Percentiles rank a stretch among this genome's conserved stretches.
Evolutionary conservation across 30 jellyfish, hydroid and myxozoan genomes (phyloP).

Genomic region (Aurelia aurita complex sp. Pacific): DNA sequence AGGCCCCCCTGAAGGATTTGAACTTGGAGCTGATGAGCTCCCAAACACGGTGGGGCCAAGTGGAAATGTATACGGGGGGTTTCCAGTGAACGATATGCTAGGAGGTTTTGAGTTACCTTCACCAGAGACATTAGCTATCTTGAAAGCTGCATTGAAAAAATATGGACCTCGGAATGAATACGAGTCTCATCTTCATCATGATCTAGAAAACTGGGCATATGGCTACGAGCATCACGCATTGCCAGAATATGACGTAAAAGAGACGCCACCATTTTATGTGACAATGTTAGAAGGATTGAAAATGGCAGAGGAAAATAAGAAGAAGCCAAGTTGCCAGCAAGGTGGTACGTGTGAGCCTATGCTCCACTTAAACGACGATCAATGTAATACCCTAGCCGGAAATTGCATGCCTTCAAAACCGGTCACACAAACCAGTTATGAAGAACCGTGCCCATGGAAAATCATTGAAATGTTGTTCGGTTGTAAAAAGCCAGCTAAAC

Average conservation of each 20-base stretch:
- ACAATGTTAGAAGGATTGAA: conserved; percentile 57
- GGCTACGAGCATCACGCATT: conserved; percentile 93
- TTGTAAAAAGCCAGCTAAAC: conserved; percentile 59
- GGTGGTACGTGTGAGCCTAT: conserved; percentile 72
- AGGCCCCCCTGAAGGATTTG: conserved; percentile 22
- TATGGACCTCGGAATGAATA: conserved; percentile 68
- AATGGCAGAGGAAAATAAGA: conserved; percentile 31
- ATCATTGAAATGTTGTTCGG: conserved; percentile 78
- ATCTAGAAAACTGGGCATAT: conserved; percentile 70
- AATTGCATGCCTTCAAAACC: conserved; percentile 69
- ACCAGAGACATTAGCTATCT: conserved; percentile 68
- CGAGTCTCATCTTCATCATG: conserved; percentile 63
- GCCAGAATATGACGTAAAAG: conserved; percentile 92
- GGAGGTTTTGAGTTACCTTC: conserved; percentile 95
- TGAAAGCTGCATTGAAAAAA: conserved; percentile 76
- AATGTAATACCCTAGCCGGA: conserved; percentile 61
- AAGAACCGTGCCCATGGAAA: conserved; percentile 90
- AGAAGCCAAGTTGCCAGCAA: conserved; percentile 74
- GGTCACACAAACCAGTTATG: conserved; percentile 31
- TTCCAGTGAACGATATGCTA: conserved; percentile 89
- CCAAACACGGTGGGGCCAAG: conserved; percentile 95
- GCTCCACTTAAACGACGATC: conserved; percentile 53
- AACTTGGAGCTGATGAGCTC: conserved; percentile 59
- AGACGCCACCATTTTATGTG: conserved; percentile 90
- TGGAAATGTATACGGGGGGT: conserved; percentile 93